Evolutionary conservation across 2,797 vertebrate species (phyloP), one percentile per base, ranked within the genome.

Genomic region (Enteromius radiatus): DNA sequence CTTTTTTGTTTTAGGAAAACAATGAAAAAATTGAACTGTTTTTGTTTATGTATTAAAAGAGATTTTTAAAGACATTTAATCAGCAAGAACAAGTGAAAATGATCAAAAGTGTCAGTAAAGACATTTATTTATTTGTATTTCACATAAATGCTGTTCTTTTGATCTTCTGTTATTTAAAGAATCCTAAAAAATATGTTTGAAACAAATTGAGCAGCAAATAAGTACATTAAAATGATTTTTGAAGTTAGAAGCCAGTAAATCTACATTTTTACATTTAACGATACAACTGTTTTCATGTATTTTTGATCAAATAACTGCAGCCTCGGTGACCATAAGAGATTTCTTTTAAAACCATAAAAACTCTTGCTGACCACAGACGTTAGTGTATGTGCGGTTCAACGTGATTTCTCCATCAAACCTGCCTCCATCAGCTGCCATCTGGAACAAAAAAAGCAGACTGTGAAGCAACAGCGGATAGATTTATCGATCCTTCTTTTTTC

Each of bases 401-500:
- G 36, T n/a, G 2, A 78, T 61, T 68, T 79, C 75, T 68, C 47
- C 6, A 15, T 76, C 14, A 47, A n/a, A 79, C 76, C 19, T 54
- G 80, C 80, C 52, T 80, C 49, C 86, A 76, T 87, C 77, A 45
- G 54, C 84, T 10, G 91, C 89, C 92, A 90, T 93, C 91, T 91
- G 91, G 88, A 65, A 86, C 56, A 76, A 86, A 87, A 87, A 21
- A 85, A 65, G 45, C 36, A 31, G 45, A 83, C 70, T 87, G 76
- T 64, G 85, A 74, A 88, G 56, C 69, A 64, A 63, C 88, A 81
- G 43, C 6, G 19, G 26, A 45, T 81, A 89, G 89, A 89, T 92
- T 89, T 78, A 89, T 90, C 90, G 81, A 94, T 94, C 89, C 88
- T 91, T 92, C 88, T 79, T 88, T 86, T 87, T 85, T 80, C 83